phyloP scores from a whole-genome alignment of 2,797 vertebrate genomes.

The Coccyzus lansbergi region DNA sequence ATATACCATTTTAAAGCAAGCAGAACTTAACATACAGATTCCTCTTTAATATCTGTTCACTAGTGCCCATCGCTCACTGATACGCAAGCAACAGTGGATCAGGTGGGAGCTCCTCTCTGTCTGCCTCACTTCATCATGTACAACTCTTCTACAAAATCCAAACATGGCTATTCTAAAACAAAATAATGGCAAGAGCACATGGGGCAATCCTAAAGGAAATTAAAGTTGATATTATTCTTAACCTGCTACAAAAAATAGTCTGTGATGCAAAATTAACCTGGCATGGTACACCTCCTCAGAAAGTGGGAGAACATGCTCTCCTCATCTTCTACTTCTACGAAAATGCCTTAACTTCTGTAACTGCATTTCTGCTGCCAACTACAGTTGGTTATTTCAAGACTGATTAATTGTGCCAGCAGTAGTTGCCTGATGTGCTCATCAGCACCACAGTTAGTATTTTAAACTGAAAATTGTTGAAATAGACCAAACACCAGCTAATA shows the following conservation, averaged over 20 bases:
- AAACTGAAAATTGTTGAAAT: background rate
- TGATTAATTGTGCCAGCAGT: slow-evolving; percentile 19
- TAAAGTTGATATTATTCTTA: background rate
- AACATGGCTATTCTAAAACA: background rate
- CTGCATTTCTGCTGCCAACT: background rate
- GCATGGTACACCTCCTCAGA: fast-evolving
- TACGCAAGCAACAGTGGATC: background rate
- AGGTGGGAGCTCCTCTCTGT: background rate
- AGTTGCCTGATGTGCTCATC: background rate
- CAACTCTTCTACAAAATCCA: background rate
- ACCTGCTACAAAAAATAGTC: background rate
- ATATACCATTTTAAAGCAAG: background rate
- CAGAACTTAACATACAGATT: background rate
- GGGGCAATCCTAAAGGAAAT: background rate
- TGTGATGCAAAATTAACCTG: background rate
- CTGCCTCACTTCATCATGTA: background rate
- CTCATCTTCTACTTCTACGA: background rate
- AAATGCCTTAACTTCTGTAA: background rate
- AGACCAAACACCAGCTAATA: background rate
- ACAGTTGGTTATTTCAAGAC: slow-evolving; percentile 26
- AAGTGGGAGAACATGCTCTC: background rate
- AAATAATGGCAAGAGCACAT: background rate
- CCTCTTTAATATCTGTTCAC: background rate
- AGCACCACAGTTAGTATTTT: background rate
- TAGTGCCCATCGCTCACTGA: fast-evolving